These are phyloP conservation scores for Drosophila sp. DNA, from an alignment of 1,140 invertebrate species.

Conservation along the genomic window DNA sequence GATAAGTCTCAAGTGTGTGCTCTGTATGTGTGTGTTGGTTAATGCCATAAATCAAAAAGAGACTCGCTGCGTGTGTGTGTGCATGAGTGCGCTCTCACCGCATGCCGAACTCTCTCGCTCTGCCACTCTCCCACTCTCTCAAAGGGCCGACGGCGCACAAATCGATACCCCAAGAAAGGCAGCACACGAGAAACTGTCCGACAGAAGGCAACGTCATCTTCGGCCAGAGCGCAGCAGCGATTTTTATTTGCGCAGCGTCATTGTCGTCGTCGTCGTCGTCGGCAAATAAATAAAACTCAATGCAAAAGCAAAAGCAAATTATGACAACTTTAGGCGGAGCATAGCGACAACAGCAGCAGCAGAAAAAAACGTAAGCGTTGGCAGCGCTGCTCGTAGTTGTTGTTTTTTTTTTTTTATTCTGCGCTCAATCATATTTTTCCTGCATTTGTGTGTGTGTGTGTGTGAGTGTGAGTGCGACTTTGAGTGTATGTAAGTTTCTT, in stretches of 20 bases:
- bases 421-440: constrained; percentile 73
- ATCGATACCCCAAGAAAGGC: constrained; percentile 39
- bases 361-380: constrained; percentile 31
- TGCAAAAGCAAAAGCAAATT: constrained; percentile 75
- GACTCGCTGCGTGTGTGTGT: constrained; percentile 4
- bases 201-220: constrained; percentile 42
- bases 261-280: constrained; percentile 32
- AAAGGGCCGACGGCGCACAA: constrained; percentile 43
- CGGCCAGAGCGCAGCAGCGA: constrained; percentile 41
- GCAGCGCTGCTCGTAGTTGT: constrained; percentile 35
- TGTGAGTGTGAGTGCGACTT: constrained; percentile 16
- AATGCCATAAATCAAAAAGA: constrained; percentile 55
- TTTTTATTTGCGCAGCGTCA: constrained; percentile 67
- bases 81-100: background rate
- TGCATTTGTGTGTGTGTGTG: constrained; percentile 25
- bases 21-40: constrained; percentile 18
- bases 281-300: constrained; percentile 79
- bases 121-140: constrained; percentile 11
- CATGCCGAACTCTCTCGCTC: background rate
- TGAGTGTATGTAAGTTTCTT: constrained; percentile 39
- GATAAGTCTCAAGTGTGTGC: constrained; percentile 27
- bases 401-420: constrained; percentile 47
- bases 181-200: constrained; percentile 17
- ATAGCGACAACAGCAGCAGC: constrained; percentile 36
- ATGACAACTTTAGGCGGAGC: constrained; percentile 84